Base-by-base conservation (phyloP, 2,888 invertebrate genomes). In the Smittia sp. region DNA sequence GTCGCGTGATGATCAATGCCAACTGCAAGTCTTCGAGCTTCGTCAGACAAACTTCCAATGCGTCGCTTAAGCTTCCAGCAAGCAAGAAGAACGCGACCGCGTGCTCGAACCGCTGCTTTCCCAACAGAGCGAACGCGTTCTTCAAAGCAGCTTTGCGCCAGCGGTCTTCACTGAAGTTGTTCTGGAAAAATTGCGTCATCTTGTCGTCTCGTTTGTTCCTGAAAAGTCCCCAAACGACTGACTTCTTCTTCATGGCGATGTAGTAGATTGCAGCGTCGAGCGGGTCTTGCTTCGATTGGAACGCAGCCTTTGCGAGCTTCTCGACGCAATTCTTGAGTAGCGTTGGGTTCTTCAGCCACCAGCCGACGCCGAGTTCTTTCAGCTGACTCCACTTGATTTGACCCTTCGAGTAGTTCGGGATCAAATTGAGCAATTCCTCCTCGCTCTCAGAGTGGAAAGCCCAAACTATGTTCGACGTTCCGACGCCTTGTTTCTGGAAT, bases 391-490 rank as follows among this genome's bases (percentile, higher is more conserved):
- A 99, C 65, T 90, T 92, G 0, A 92, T 89, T 78, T 90, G 90
- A 0, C 90, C 90, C 81, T 94, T 94, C 0, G 90, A 88, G 77
- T 92, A 94, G 0, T 92, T 92, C 0, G 98, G 98, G 76, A 96
- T 90, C 68, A 96, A 84, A 74, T 91, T 90, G 13, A 99, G 83
- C 74, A 99, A 84, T 80, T 99, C 98, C 78, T 97, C 97, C 80
- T 97, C 96, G 20, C 96, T 93, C 83, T 99, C 98, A 0, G 98
- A 98, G 82, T 99, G 99, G 83, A 95, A 98, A 0, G 98, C 99
- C 99, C 99, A 99, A 1, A 97, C 97, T 20, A 98, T 86, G 82
- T 97, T 95, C 77, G 96, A 92, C 9, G 90, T 92, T 39, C 91
- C 91, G 0, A 94, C 90, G 22, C 95, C 97, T 76, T 90, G 90